Evolutionary conservation across 2,888 invertebrate genomes (phyloP), one percentile per base, ranked within the genome.

Genomic region (Celastrina argiolus): DNA sequence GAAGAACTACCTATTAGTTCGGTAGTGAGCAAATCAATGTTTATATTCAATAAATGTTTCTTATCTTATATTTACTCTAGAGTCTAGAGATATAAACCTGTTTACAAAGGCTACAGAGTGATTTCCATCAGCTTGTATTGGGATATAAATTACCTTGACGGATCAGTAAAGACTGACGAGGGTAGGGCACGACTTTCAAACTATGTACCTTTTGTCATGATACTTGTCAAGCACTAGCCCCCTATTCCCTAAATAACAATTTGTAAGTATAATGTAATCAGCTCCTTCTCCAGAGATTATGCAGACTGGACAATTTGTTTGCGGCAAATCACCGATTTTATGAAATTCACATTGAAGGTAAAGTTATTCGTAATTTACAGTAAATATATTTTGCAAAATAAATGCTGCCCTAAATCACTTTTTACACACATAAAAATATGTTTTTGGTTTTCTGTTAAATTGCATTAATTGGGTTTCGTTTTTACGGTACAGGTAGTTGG

Each of bases 201-300:
- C 51, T 51, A 18, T 18, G 16, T 42, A 28, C 2, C 2, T 28
- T 22, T 51, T 51, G 51, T 51, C 51, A 22, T 12, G 51, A 26
- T 51, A 14, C 51, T 51, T 22, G 22, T 12, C 51, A 51, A 26
- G 51, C 8, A 51, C 51, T 14, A 3, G 22, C 5, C 5, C 51
- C 22, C 12, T 51, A 12, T 18, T 26, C 51, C 51, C 22, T 51
- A 51, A 45, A 51, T 26, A 51, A 22, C 22, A 51, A 51, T 22
- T 51, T 51, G 51, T 51, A 26, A 51, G 51, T 51, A 51, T 51
- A 51, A 51, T 51, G 51, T 51, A 51, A 51, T 51, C 51, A 51
- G 51, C 51, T 51, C 22, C 22, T 51, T 22, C 22, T 14, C 51
- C 3, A 26, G 51, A 26, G 51, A 51, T 51, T 51, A 51, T 26